phyloP scores from a whole-genome alignment of 2,888 invertebrate species.

The Caprella mutica region DNA sequence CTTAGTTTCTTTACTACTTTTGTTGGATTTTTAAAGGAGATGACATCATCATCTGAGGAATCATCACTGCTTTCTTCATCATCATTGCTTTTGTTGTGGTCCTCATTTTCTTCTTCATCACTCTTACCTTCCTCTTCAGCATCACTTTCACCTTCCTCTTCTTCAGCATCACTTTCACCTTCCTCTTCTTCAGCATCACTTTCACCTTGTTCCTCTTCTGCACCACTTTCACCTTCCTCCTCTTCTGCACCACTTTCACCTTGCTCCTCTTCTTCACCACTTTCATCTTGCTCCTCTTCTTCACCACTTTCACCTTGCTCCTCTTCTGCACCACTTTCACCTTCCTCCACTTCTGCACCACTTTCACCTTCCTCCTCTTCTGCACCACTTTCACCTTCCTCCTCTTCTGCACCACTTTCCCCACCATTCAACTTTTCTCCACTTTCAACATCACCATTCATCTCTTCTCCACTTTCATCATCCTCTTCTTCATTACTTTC shows the following conservation, averaged over 20 bases:
- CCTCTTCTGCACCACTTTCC: neutral
- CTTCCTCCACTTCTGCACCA: neutral
- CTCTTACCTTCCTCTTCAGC: too few species aligned
- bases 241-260: neutral
- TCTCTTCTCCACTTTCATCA: slow-evolving; percentile 2
- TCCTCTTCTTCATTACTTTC: neutral
- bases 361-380: neutral
- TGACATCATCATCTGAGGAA: too few species aligned
- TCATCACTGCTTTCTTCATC: too few species aligned
- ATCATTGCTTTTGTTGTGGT: too few species aligned
- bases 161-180: too few species aligned
- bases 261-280: neutral
- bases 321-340: neutral
- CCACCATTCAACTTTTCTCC: neutral
- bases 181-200: neutral
- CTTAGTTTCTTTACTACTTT: too few species aligned
- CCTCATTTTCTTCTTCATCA: too few species aligned
- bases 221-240: neutral
- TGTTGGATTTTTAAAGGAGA: too few species aligned
- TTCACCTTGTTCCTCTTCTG: neutral
- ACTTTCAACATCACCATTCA: neutral
- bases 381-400: neutral
- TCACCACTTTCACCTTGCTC: neutral
- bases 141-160: too few species aligned
- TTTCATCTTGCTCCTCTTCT: neutral